Evolutionary conservation across 2,797 vertebrate genomes (phyloP).

Genomic region (Chloroceryle inda): DNA sequence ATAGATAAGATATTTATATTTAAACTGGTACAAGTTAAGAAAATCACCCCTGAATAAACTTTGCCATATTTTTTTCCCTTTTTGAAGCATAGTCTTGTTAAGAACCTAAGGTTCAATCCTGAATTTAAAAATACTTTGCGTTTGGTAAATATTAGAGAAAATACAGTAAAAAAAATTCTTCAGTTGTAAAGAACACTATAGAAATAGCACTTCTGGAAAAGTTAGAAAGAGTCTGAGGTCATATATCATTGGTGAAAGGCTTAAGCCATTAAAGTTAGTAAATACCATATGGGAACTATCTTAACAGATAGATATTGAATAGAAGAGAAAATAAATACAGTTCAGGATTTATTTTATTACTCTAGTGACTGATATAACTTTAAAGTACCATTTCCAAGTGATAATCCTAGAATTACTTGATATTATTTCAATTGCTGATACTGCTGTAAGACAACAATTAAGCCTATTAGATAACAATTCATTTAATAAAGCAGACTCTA

Average conservation of each 20-base stretch:
- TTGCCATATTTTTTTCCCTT: neutral
- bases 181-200: neutral
- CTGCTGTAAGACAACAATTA: neutral
- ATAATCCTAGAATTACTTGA: neutral
- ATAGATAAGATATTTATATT: conserved; percentile 37
- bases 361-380: neutral
- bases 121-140: neutral
- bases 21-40: neutral
- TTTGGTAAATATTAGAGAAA: neutral
- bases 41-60: neutral
- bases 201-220: neutral
- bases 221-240: neutral
- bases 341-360: neutral
- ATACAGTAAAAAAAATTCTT: neutral
- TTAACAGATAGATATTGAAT: neutral
- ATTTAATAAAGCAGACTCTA: neutral
- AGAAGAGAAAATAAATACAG: neutral
- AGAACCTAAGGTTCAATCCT: neutral
- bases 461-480: neutral
- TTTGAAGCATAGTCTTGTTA: neutral
- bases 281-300: neutral
- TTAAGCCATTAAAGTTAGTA: neutral
- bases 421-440: neutral
- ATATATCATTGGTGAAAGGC: neutral
- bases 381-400: neutral